A percentile compares a stretch with the other conserved stretches of the same genome.
Evolutionary conservation across 2,797 vertebrate species (phyloP).

Genomic region (Lepilemur septentrionalis): DNA sequence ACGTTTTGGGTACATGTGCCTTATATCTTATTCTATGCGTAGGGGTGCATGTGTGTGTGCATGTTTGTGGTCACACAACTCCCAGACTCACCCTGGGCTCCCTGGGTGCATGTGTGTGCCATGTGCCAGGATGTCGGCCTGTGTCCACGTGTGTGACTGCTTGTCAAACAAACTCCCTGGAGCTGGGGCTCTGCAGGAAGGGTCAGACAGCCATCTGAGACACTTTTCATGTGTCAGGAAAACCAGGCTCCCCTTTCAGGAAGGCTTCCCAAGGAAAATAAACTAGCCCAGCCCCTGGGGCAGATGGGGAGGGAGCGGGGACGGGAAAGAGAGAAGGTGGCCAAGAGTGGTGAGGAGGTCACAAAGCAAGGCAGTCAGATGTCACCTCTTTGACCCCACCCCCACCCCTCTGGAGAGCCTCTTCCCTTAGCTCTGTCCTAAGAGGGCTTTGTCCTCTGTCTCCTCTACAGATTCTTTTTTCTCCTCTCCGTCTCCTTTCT

Average conservation of each 20-base stretch:
- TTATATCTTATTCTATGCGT: background rate
- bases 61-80: background rate
- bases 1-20: background rate
- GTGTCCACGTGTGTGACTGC: conserved; percentile 61
- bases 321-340: background rate
- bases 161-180: conserved; percentile 65
- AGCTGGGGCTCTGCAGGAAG: conserved; percentile 58
- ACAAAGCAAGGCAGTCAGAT: background rate
- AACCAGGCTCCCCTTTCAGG: conserved; percentile 75
- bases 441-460: conserved; percentile 38
- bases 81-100: background rate
- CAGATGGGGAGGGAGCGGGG: background rate
- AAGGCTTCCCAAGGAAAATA: conserved; percentile 76
- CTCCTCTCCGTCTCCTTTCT: background rate
- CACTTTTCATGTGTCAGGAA: conserved; percentile 75
- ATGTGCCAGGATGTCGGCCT: background rate
- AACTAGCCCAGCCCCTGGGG: conserved; percentile 65
- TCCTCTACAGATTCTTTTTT: background rate
- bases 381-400: conserved; percentile 6
- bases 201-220: conserved; percentile 68
- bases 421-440: background rate
- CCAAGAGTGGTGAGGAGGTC: background rate
- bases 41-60: background rate
- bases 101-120: background rate
- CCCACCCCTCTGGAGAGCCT: background rate